Evolutionary conservation across 2,888 invertebrate genomes (phyloP).

Genomic region (Ichneumoninae sp.): DNA sequence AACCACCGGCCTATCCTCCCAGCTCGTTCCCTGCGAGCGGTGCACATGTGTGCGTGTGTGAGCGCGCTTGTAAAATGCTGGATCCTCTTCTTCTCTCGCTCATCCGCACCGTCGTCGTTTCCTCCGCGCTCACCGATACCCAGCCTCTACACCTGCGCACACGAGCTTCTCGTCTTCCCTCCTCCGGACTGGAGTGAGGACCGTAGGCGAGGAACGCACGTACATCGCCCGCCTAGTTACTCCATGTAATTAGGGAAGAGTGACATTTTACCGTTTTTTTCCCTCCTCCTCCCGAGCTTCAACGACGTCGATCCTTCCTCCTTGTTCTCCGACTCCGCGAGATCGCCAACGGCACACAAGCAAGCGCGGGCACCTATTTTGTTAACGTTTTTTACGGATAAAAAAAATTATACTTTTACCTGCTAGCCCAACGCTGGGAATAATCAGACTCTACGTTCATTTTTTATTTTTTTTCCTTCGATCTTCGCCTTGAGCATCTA

Average conservation of each 20-base stretch:
- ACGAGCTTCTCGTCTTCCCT: constrained; percentile 53
- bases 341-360: constrained; percentile 22
- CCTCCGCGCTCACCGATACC: constrained; percentile 52
- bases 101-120: constrained; percentile 46
- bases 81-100: constrained; percentile 61
- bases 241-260: constrained; percentile 79
- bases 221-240: constrained; percentile 73
- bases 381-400: constrained; percentile 9
- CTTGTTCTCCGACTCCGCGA: not conserved
- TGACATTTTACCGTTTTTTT: constrained; percentile 81
- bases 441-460: constrained; percentile 5
- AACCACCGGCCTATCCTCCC: constrained; percentile 50
- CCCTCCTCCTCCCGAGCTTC: constrained; percentile 39
- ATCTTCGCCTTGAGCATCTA: constrained; percentile 35
- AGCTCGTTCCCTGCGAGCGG: constrained; percentile 37
- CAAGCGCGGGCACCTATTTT: constrained; percentile 27
- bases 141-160: constrained; percentile 50
- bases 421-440: not conserved
- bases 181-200: constrained; percentile 31
- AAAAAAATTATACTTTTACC: not conserved
- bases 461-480: constrained; percentile 52
- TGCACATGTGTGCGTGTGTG: not conserved
- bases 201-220: constrained; percentile 54
- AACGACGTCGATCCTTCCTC: constrained; percentile 31
- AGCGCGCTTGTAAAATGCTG: constrained; percentile 8